A percentile compares a stretch with the other conserved stretches of the same genome.
Conservation (phyloP, 1,140 invertebrate species). For the Geopemphigus sp. region DNA sequence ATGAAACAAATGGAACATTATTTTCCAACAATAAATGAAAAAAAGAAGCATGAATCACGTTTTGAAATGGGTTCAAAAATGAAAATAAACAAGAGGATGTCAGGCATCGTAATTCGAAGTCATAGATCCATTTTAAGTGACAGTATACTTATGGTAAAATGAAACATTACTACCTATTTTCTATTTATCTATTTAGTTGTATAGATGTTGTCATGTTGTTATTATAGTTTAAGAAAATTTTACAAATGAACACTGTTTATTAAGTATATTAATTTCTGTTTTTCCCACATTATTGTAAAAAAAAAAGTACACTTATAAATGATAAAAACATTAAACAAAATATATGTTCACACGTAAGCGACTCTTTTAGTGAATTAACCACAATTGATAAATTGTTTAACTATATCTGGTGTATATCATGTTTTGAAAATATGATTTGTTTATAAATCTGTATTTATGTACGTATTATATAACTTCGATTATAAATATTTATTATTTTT, state of each 20-base stretch:
- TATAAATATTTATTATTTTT: not conserved
- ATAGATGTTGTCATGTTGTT: no score
- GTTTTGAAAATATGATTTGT: no score
- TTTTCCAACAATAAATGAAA: not conserved
- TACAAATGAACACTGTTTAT: no score
- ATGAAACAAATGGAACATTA: slow-evolving; percentile 11
- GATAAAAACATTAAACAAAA: no score
- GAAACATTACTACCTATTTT: not conserved
- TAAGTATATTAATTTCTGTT: no score
- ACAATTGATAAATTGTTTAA: no score
- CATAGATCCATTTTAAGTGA: slow-evolving; percentile 20
- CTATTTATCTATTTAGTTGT: not conserved
- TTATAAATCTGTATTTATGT: not conserved
- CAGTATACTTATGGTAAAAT: slow-evolving; percentile 23
- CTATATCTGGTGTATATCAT: no score
- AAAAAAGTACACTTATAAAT: no score
- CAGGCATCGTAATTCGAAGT: slow-evolving; percentile 3
- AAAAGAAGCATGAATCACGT: slow-evolving; percentile 15
- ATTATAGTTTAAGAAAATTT: no score
- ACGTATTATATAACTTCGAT: not conserved
- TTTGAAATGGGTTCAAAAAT: slow-evolving; percentile 12
- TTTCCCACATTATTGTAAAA: no score
- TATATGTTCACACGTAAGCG: no score
- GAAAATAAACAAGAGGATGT: slow-evolving; percentile 1
- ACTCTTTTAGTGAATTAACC: no score